Evolutionary conservation across 1,140 invertebrate genomes (phyloP).

Genomic region (Drosophila bocqueti): DNA sequence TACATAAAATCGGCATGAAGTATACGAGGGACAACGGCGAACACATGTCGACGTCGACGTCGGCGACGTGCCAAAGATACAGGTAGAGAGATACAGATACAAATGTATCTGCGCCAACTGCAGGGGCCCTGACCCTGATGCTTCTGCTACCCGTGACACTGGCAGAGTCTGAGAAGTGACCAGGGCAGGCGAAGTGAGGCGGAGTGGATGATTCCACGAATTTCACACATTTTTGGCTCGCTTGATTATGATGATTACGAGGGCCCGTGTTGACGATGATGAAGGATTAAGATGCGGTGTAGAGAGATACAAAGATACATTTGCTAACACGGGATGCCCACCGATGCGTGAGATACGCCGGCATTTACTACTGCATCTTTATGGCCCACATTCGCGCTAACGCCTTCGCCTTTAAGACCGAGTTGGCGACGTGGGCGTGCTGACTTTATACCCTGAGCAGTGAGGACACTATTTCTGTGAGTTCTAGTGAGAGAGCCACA

Average conservation of each 20-base stretch:
- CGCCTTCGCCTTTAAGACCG: not conserved
- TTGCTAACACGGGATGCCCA: conserved; percentile 14
- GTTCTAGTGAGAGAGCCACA: not conserved
- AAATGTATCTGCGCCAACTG: conserved; percentile 72
- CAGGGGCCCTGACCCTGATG: conserved; percentile 54
- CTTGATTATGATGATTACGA: conserved; percentile 59
- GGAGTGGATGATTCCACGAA: conserved; percentile 57
- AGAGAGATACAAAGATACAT: conserved; percentile 32
- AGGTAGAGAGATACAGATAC: conserved; percentile 77
- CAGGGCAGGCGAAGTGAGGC: not conserved
- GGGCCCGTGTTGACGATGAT: conserved; percentile 52
- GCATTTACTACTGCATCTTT: conserved; percentile 64
- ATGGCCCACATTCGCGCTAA: conserved; percentile 48
- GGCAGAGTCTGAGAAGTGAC: conserved; percentile 62
- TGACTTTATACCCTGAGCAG: not conserved
- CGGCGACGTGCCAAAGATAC: conserved; percentile 79
- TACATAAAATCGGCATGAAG: conserved; percentile 71
- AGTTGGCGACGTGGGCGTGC: conserved; percentile 4
- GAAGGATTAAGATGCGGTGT: conserved; percentile 71
- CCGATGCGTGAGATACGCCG: conserved; percentile 52
- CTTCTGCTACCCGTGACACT: conserved; percentile 57
- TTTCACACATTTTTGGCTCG: conserved; percentile 66
- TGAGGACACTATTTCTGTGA: not conserved
- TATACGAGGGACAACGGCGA: conserved; percentile 70
- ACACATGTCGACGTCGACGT: conserved; percentile 78